Evolutionary conservation across 2,888 invertebrate genomes (phyloP).

Genomic region (Ethmia dodecea): DNA sequence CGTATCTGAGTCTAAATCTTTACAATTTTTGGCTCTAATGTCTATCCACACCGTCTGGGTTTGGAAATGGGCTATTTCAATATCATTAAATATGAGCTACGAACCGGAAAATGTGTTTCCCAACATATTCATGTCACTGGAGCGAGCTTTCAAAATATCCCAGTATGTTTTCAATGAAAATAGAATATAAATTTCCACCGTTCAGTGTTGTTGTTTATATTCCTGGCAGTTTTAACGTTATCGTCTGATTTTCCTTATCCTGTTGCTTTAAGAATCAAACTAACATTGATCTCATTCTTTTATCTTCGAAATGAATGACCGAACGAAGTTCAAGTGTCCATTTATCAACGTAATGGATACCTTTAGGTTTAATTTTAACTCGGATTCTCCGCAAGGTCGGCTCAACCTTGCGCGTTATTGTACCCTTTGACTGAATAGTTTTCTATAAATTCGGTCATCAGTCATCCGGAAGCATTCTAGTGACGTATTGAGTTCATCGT

Average conservation of each 20-base stretch:
- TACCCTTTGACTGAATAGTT: conserved; percentile 35
- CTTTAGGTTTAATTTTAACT: not conserved
- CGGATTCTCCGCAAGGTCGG: conserved; percentile 33
- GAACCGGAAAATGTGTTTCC: conserved; percentile 15
- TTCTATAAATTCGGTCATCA: conserved; percentile 41
- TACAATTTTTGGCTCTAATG: too few relatives aligned
- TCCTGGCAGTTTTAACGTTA: conserved; percentile 18
- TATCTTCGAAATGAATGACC: conserved; percentile 19
- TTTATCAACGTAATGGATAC: not conserved
- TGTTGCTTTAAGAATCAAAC: conserved; percentile 26
- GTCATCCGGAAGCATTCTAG: conserved; percentile 61
- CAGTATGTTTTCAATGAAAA: conserved; percentile 31
- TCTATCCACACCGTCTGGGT: too few relatives aligned
- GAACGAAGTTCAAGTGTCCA: conserved; percentile 29
- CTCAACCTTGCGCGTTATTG: conserved; percentile 33
- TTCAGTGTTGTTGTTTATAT: conserved; percentile 15
- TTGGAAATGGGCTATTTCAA: too few relatives aligned
- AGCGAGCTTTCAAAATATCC: conserved; percentile 20
- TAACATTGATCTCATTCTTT: too few relatives aligned
- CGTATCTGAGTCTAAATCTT: too few relatives aligned
- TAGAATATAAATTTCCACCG: conserved; percentile 25
- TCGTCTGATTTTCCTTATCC: conserved; percentile 25
- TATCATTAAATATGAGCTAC: not conserved
- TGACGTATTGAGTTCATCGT: conserved; percentile 73
- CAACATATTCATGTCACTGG: conserved; percentile 21